phyloP scores from a whole-genome alignment of 1,140 invertebrate species.

The Andrena cerasifolii region DNA sequence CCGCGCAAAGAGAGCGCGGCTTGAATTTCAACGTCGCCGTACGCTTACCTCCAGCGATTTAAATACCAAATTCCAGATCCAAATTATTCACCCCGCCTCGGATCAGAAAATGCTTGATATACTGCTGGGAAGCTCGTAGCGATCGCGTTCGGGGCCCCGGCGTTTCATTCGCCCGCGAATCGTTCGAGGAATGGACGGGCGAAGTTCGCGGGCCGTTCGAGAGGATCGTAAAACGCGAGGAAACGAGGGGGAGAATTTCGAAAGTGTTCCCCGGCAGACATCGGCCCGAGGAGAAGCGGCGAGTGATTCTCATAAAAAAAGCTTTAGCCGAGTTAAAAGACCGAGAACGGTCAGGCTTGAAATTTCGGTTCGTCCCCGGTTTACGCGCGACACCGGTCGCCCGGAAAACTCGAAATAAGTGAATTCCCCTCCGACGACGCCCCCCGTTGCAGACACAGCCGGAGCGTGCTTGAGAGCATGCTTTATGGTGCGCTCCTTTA shows the following conservation, averaged over 20 bases:
- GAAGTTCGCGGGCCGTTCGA: not conserved
- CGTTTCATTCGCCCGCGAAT: not conserved
- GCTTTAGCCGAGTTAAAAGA: slow-evolving; percentile 24
- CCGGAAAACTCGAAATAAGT: slow-evolving; percentile 41
- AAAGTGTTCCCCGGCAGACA: not conserved
- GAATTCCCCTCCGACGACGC: too few relatives aligned
- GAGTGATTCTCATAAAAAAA: slow-evolving; percentile 27
- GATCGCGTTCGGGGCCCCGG: not conserved
- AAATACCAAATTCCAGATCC: not conserved
- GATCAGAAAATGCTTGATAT: too few relatives aligned
- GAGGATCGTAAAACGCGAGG: not conserved
- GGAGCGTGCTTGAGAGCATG: not conserved
- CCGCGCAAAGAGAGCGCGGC: not conserved
- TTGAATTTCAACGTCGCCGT: not conserved
- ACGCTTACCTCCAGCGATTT: not conserved
- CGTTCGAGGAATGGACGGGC: not conserved
- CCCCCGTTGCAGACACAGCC: slow-evolving; percentile 12
- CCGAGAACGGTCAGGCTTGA: slow-evolving; percentile 13
- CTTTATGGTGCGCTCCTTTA: slow-evolving; percentile 27
- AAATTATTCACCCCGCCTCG: too few relatives aligned
- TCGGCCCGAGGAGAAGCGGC: not conserved
- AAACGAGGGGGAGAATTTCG: not conserved
- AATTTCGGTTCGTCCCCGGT: slow-evolving; percentile 30
- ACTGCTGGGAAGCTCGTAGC: too few relatives aligned
- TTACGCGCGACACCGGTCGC: slow-evolving; percentile 21